Evolutionary conservation across 2,797 vertebrate genomes (phyloP).

Genomic region (Natrix natrix): DNA sequence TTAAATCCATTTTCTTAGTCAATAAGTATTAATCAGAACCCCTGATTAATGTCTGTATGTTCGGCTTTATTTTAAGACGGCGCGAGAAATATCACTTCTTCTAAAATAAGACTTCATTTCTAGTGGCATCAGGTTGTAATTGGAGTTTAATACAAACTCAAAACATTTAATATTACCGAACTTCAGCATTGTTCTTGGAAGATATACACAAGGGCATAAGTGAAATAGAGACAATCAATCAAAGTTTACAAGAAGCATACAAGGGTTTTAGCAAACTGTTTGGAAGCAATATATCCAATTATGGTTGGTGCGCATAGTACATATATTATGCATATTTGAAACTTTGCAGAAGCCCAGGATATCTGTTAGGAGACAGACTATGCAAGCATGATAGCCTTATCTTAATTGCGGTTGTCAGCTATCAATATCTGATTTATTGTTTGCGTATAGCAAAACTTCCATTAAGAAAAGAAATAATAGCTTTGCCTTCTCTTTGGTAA

Average conservation of each 20-base stretch:
- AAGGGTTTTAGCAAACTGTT: slow-evolving; percentile 61
- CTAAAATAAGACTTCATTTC: slow-evolving; percentile 15
- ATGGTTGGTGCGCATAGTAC: slow-evolving; percentile 66
- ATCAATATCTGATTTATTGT: slow-evolving; percentile 65
- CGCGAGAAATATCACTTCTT: not conserved
- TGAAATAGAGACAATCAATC: slow-evolving; percentile 68
- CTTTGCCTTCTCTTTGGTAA: not conserved
- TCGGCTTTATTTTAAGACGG: not conserved
- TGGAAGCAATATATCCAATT: slow-evolving; percentile 71
- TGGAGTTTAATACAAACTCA: not conserved
- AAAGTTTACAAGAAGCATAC: slow-evolving; percentile 58
- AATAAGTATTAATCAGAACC: not conserved
- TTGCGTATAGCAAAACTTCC: slow-evolving; percentile 63
- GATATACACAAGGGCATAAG: slow-evolving; percentile 40
- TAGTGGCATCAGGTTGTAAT: slow-evolving; percentile 7
- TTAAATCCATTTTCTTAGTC: not conserved
- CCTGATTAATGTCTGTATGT: not conserved
- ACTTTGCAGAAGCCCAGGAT: slow-evolving; percentile 62
- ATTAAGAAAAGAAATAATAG: slow-evolving; percentile 40
- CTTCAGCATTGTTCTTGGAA: slow-evolving; percentile 29
- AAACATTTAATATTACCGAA: slow-evolving; percentile 15
- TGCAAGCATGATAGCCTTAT: slow-evolving; percentile 68
- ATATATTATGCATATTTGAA: slow-evolving; percentile 71
- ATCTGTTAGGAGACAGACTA: slow-evolving; percentile 43
- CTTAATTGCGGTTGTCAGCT: slow-evolving; percentile 71